Base-by-base conservation (phyloP, 2,888 invertebrate species). In the Rutpela maculata region DNA sequence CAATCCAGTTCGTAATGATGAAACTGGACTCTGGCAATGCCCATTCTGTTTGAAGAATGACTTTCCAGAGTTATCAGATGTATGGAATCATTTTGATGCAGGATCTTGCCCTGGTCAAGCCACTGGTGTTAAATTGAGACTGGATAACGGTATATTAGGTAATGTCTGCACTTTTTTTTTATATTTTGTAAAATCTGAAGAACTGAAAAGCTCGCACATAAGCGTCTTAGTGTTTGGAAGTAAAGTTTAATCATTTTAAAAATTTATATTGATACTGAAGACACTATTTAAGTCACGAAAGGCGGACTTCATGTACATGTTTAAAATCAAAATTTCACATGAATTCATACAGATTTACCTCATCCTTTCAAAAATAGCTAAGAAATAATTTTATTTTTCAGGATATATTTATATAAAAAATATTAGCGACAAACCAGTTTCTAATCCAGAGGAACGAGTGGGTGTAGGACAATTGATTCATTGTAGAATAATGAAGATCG, bases 81-180 rank as follows among this genome's bases (percentile, higher is more conserved):
- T 99, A 66, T 99, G 99, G 99, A 98, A 97, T 90, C 99, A 99
- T 90, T 99, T 99, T 91, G 99, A 99, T 90, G 96, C 97, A 0
- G 97, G 96, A 35, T 94, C 95, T 0, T 99, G 99, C 90, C 98
- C 97, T 0, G 99, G 99, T 0, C 96, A 97, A 88, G 97, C 99
- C 0, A 96, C 96, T 0, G 99, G 99, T 0, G 95, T 99, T 0
- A 93, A 96, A 78, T 91, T 97, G 57, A 92, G 96, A 0, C 91
- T 99, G 2, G 99, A 99, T 90, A 99, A 99, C 89, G 90, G 90
- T 12, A 92, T 97, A 50, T 95, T 94, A 5, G 98, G 98, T 0
- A 79, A 55, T 26, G 22, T 26, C 22, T 26, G 4, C 22, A 26
- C 4, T 26, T 4, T 26, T 26, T 26, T 26, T 26, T 26, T 26